Evolutionary conservation across 1,140 invertebrate genomes (phyloP), one percentile per base, ranked within the genome.

Genomic region (Dendrolimus kikuchii): DNA sequence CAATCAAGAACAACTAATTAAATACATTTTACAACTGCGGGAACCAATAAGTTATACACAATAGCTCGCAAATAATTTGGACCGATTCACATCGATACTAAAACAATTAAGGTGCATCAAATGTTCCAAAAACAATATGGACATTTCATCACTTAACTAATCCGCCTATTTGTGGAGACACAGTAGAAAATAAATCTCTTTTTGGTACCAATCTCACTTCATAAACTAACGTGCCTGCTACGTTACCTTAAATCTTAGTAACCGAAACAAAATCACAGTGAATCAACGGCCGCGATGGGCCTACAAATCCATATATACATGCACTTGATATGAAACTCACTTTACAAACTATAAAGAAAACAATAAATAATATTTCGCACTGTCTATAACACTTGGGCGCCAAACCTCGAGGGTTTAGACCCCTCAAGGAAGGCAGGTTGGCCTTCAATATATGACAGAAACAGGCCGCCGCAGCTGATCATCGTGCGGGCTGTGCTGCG

Each of bases 161-260:
- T 59, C 50, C 62, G 68, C 57, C 74, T 81, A 77, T 68, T 69
- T 60, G 67, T 67, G 64, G 62, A 66, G 71, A 79, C 65, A 71
- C 57, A 65, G 81, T 77, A 60, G 61, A 59, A 68, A 71, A 74
- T 73, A 78, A 81, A 83, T 85, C 77, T 79, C 74, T 86, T 84
- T 86, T 86, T 84, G 83, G 81, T 84, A 81, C 68, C 68, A 76
- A 77, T 86, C 81, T 86, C 83, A 84, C 83, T 84, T 81, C 66
- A 77, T 67, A 78, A 71, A 68, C 68, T 76, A 72, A 79, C 64
- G 60, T 72, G 66, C 59, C 62, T 2, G 63, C 66, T 79, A 74
- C 56, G 49, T 69, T 69, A 73, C 74, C 74, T 77, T 70, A 73
- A 63, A 70, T 73, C 66, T 59, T 68, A 69, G 68, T 71, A 72